These are phyloP conservation scores for Noctua pronuba DNA, from an alignment of 2,888 invertebrate genomes.

Conservation along the genomic window DNA sequence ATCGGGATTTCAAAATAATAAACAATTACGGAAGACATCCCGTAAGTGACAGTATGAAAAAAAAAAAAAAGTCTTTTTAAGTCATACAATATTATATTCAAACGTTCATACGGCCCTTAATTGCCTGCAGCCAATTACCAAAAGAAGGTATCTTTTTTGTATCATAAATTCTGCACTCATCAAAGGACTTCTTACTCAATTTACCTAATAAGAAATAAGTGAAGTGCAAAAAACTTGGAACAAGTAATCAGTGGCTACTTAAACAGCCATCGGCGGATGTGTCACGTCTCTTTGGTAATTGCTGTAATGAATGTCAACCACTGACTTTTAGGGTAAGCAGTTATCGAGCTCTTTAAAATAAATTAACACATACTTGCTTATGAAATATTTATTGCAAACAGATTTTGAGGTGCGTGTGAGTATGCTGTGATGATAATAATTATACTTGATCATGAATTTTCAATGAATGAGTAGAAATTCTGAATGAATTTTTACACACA, in stretches of 20 bases:
- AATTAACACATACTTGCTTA: constrained; percentile 34
- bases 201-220: constrained; percentile 44
- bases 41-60: too few relatives aligned
- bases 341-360: constrained; percentile 32
- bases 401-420: background rate
- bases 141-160: background rate
- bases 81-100: too few relatives aligned
- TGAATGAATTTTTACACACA: background rate
- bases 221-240: constrained; percentile 42
- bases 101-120: background rate
- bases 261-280: constrained; percentile 43
- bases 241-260: constrained; percentile 7
- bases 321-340: constrained; percentile 65
- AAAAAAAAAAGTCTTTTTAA: too few relatives aligned
- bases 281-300: constrained; percentile 57
- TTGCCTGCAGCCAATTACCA: background rate
- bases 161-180: constrained; percentile 1
- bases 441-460: background rate
- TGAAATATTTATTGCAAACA: constrained; percentile 33
- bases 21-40: too few relatives aligned
- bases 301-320: constrained; percentile 64
- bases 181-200: constrained; percentile 25
- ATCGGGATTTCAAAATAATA: too few relatives aligned
- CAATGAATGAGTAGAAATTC: background rate
- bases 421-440: background rate